Evolutionary conservation across 2,888 invertebrate genomes (phyloP).

Genomic region (Drosophila suboccidentalis): DNA sequence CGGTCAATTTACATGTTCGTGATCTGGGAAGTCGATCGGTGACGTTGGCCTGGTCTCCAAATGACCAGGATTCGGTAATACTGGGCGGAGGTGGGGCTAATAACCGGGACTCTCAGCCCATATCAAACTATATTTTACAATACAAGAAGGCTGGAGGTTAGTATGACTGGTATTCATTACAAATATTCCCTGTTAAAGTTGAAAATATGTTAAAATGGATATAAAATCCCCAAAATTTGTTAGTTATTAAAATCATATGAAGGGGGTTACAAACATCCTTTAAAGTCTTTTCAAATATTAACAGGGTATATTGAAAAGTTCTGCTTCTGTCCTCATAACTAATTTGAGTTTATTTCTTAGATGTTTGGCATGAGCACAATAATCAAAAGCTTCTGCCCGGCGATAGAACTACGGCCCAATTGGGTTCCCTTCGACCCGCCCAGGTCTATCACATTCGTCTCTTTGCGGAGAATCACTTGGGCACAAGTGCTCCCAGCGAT

Average conservation of each 20-base stretch:
- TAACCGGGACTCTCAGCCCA: slow-evolving; percentile 86
- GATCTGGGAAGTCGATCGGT: slow-evolving; percentile 87
- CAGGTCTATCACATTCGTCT: slow-evolving; percentile 88
- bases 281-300: too few species aligned
- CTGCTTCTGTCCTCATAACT: not conserved
- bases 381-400: slow-evolving; percentile 87
- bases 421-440: slow-evolving; percentile 87
- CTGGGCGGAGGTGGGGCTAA: slow-evolving; percentile 68
- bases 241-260: too few species aligned
- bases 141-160: slow-evolving; percentile 88
- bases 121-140: slow-evolving; percentile 87
- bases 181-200: not conserved
- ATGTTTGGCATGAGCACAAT: slow-evolving; percentile 88
- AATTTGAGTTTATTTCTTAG: slow-evolving; percentile 70
- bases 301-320: too few species aligned
- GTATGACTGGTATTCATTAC: slow-evolving; percentile 20
- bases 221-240: too few species aligned
- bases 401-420: slow-evolving; percentile 86
- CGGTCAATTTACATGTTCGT: slow-evolving; percentile 87
- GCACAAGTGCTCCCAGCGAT: slow-evolving; percentile 88
- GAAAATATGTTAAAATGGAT: not conserved
- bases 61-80: slow-evolving; percentile 84
- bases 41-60: slow-evolving; percentile 87
- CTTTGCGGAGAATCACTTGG: slow-evolving; percentile 88
- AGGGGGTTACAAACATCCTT: too few species aligned